A percentile compares a stretch with the other conserved stretches of the same genome.
Conservation (phyloP, 2,797 vertebrate genomes). For the Thripadectes ignobilis region DNA sequence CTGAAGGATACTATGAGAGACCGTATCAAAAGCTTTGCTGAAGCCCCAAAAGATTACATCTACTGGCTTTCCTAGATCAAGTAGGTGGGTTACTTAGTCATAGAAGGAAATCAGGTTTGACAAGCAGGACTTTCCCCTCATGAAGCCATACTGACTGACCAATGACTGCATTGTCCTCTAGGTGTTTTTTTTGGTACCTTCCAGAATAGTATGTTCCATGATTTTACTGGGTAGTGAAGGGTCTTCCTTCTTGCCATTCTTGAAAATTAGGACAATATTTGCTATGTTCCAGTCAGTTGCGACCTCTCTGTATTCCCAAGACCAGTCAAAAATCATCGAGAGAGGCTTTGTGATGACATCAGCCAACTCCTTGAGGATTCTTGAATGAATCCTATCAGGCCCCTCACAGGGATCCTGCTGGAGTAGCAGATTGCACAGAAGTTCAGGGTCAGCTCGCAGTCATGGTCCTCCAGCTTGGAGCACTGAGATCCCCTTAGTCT, state of each 20-base stretch:
- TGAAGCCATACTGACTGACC: not conserved
- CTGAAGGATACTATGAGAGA: not conserved
- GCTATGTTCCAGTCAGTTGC: not conserved
- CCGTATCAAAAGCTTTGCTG: not conserved
- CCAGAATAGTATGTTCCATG: not conserved
- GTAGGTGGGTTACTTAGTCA: fast-evolving
- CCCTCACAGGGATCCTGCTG: not conserved
- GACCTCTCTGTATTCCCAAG: not conserved
- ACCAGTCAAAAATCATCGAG: not conserved
- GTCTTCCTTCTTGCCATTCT: not conserved
- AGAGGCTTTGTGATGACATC: not conserved
- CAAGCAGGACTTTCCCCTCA: not conserved
- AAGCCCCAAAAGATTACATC: not conserved
- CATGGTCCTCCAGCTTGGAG: not conserved
- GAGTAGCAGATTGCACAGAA: not conserved
- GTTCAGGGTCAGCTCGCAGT: not conserved
- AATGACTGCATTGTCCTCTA: not conserved
- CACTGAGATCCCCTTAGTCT: not conserved
- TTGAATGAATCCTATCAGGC: not conserved
- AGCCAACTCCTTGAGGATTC: no score
- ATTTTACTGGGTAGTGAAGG: not conserved
- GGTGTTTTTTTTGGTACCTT: not conserved
- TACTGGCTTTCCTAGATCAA: not conserved
- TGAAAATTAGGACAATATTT: not conserved
- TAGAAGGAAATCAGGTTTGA: not conserved